These are phyloP conservation scores for Apodemia zela DNA, from an alignment of 2,888 invertebrate species.

Conservation along the genomic window DNA sequence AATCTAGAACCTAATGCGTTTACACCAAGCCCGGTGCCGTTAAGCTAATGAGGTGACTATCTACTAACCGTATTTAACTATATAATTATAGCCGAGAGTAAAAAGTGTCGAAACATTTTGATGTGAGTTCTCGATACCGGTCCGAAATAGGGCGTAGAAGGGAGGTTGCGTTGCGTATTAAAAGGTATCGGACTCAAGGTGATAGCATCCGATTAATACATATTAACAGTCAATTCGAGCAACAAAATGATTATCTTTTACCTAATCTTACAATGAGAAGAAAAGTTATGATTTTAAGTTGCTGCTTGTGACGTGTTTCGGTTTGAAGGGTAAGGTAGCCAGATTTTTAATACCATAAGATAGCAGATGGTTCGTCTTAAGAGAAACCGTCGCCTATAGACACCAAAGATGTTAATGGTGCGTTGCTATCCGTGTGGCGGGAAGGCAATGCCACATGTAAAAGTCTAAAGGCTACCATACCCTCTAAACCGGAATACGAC, in stretches of 20 bases:
- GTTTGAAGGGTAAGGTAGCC: too few relatives aligned
- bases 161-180: constrained; percentile 15
- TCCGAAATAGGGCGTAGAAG: constrained; percentile 21
- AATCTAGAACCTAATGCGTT: background rate
- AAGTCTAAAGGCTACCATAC: too few relatives aligned
- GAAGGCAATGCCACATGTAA: too few relatives aligned
- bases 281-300: too few relatives aligned
- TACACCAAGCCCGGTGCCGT: background rate
- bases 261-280: too few relatives aligned
- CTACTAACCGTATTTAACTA: background rate
- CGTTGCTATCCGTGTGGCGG: too few relatives aligned
- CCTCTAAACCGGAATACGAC: too few relatives aligned
- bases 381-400: too few relatives aligned
- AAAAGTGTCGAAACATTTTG: constrained; percentile 12
- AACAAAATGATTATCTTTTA: background rate
- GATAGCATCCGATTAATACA: constrained; percentile 16
- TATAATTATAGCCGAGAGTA: constrained; percentile 3
- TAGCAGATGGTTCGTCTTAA: too few relatives aligned
- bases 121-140: constrained; percentile 7
- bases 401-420: too few relatives aligned
- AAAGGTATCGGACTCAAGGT: constrained; percentile 12
- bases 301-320: too few relatives aligned
- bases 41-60: background rate
- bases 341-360: too few relatives aligned
- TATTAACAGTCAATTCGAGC: constrained; percentile 10